These are phyloP conservation scores for Siniperca undulata DNA, from an alignment of 2,797 vertebrate genomes.

Conservation along the genomic window DNA sequence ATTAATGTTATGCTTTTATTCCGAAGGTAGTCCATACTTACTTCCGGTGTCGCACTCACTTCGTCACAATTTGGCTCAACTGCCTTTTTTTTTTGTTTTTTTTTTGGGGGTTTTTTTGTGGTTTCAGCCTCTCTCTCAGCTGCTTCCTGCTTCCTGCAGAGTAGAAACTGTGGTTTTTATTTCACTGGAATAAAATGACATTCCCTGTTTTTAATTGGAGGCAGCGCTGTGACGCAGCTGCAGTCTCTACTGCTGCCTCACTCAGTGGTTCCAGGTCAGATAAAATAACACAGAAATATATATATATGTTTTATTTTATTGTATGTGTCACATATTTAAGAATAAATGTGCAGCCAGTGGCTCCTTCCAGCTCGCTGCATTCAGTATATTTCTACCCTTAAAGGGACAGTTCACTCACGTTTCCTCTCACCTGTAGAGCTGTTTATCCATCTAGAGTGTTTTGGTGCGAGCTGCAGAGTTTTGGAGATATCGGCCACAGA, in stretches of 20 bases:
- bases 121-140: slow-evolving; percentile 41
- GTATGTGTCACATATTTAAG: not conserved
- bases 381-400: too few relatives aligned
- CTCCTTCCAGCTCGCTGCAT: too few relatives aligned
- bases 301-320: not conserved
- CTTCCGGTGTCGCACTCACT: slow-evolving; percentile 14
- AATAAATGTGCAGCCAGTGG: not conserved
- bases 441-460: too few relatives aligned
- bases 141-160: slow-evolving; percentile 46
- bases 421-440: too few relatives aligned
- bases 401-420: too few relatives aligned
- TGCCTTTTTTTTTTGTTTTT: too few relatives aligned
- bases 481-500: too few relatives aligned
- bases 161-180: not conserved
- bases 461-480: too few relatives aligned
- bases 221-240: not conserved
- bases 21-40: not conserved
- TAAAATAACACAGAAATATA: not conserved
- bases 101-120: slow-evolving; percentile 26
- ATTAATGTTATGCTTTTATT: slow-evolving; percentile 30
- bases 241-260: not conserved
- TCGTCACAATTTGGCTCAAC: slow-evolving; percentile 1
- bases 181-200: not conserved
- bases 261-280: not conserved
- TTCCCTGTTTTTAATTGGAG: not conserved